Conservation (phyloP, 1,140 invertebrate genomes). For the Ladona fulva region DNA sequence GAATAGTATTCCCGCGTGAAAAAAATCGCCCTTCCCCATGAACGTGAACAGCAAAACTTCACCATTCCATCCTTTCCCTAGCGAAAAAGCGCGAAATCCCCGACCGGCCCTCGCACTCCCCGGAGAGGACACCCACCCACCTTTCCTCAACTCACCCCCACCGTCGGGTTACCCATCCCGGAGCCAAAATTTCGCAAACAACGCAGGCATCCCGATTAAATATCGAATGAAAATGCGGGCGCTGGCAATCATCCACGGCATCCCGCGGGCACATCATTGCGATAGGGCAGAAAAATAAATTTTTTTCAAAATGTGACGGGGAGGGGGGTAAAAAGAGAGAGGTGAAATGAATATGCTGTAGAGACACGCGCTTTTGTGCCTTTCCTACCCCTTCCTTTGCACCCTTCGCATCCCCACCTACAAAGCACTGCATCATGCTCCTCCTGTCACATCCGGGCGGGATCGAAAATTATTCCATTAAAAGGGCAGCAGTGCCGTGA, state of each 20-base stretch:
- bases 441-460: conserved; percentile 5
- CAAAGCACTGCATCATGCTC: background rate
- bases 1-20: too few species aligned
- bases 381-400: background rate
- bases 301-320: background rate
- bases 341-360: background rate
- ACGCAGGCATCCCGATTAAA: conserved; percentile 3
- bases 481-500: background rate
- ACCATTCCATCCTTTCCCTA: too few species aligned
- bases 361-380: conserved; percentile 6
- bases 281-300: background rate
- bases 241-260: background rate
- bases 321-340: background rate
- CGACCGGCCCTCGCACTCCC: too few species aligned
- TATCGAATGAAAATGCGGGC: conserved; percentile 9
- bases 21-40: too few species aligned
- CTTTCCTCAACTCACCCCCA: background rate
- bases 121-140: too few species aligned
- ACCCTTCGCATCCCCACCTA: background rate
- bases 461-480: conserved; percentile 10
- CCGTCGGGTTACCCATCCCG: background rate
- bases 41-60: too few species aligned
- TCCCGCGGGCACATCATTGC: background rate
- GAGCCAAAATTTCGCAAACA: conserved; percentile 9
- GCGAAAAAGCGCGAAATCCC: too few species aligned